Evolutionary conservation across 2,797 vertebrate genomes (phyloP).

Genomic region (Malurus splendens): DNA sequence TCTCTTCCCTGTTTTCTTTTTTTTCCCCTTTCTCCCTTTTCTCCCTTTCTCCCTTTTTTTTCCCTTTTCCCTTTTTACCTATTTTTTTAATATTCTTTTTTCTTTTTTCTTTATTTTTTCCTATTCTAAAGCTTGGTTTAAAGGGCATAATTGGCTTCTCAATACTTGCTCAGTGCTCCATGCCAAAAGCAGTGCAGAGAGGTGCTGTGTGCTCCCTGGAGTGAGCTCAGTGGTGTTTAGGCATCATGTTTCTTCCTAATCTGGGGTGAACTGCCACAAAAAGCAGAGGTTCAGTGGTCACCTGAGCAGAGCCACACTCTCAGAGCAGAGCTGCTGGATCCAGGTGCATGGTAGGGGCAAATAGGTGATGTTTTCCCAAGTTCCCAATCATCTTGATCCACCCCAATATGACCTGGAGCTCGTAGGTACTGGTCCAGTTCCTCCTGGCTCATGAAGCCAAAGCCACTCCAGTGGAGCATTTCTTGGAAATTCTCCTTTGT

Average conservation of each 20-base stretch:
- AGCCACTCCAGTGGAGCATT: neutral
- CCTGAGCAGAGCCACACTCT: neutral
- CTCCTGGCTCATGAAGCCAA: neutral
- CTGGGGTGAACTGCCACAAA: rapidly evolving
- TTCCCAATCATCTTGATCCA: neutral
- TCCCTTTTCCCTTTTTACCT: neutral
- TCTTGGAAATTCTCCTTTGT: neutral
- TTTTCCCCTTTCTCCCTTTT: neutral
- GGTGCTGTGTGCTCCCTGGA: neutral
- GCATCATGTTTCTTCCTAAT: rapidly evolving
- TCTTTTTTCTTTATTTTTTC: rapidly evolving
- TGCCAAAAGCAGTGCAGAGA: neutral
- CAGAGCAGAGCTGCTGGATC: neutral
- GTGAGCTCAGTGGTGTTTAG: neutral
- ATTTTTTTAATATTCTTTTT: too few relatives aligned
- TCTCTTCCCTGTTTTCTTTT: neutral
- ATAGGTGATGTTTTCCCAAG: neutral
- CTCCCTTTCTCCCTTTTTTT: too few relatives aligned
- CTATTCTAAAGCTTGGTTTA: neutral
- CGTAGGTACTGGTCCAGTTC: neutral
- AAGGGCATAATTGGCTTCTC: neutral
- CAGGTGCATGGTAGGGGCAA: neutral
- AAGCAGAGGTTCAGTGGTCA: neutral
- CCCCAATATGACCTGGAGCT: neutral
- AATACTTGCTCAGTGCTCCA: neutral